Evolutionary conservation across 2,888 invertebrate genomes (phyloP).

Genomic region (Archaeoteleia sp.): DNA sequence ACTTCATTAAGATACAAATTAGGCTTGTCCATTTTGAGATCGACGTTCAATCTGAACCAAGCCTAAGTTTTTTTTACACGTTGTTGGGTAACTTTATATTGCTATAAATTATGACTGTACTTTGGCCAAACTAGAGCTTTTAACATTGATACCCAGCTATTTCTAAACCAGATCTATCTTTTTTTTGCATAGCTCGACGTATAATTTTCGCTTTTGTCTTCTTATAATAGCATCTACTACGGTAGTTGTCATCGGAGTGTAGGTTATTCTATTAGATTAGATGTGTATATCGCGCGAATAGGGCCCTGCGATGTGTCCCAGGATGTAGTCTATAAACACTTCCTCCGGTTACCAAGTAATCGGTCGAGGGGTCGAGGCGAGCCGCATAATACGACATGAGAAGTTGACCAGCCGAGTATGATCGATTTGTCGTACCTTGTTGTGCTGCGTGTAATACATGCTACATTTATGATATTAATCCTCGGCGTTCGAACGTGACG

Average conservation of each 20-base stretch:
- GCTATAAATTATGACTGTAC: too few relatives aligned
- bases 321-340: slow-evolving; percentile 55
- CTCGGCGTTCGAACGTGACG: slow-evolving; percentile 23
- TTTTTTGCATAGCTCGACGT: too few relatives aligned
- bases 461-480: slow-evolving; percentile 43
- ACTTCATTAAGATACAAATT: too few relatives aligned
- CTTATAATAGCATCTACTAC: slow-evolving; percentile 38
- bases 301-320: slow-evolving; percentile 54
- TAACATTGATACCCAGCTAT: too few relatives aligned
- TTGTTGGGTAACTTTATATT: too few relatives aligned
- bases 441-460: slow-evolving; percentile 45
- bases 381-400: slow-evolving; percentile 52
- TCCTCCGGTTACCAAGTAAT: slow-evolving; percentile 53
- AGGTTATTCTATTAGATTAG: slow-evolving; percentile 55
- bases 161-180: too few relatives aligned
- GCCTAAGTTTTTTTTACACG: too few relatives aligned
- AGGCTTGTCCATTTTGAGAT: too few relatives aligned
- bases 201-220: slow-evolving; percentile 47
- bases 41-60: too few relatives aligned
- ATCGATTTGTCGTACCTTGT: slow-evolving; percentile 54
- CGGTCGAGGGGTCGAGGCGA: slow-evolving; percentile 51
- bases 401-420: slow-evolving; percentile 54
- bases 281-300: slow-evolving; percentile 54
- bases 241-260: slow-evolving; percentile 48
- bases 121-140: too few relatives aligned